A percentile compares a stretch with the other conserved stretches of the same genome.
These are phyloP conservation scores for Myopa testacea DNA, from an alignment of 2,888 invertebrate genomes.

Conservation along the genomic window DNA sequence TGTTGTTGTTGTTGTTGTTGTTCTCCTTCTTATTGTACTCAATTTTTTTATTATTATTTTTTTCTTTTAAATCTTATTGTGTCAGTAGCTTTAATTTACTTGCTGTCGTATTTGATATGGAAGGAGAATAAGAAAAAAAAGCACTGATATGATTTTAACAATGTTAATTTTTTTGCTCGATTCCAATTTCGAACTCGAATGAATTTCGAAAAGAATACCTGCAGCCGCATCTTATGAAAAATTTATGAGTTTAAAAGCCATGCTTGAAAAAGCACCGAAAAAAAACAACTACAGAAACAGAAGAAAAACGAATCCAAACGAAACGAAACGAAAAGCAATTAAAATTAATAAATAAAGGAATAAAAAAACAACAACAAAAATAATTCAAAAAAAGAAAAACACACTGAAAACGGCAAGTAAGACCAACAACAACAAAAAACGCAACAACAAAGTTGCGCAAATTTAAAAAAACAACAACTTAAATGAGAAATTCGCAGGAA, in stretches of 20 bases:
- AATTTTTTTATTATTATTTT: neutral
- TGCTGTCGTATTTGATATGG: constrained; percentile 23
- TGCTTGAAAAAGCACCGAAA: constrained; percentile 33
- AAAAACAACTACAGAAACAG: neutral
- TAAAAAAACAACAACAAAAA: too few relatives aligned
- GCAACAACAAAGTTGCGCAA: neutral
- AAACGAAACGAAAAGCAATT: constrained; percentile 2
- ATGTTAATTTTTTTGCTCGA: constrained; percentile 8
- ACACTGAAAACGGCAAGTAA: neutral
- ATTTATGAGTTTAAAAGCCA: constrained; percentile 52
- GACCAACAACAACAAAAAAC: neutral
- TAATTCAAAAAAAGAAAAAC: neutral
- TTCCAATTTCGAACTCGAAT: constrained; percentile 19
- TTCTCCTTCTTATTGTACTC: neutral
- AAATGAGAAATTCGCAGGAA: too few relatives aligned
- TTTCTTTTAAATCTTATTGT: neutral
- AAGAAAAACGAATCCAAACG: constrained; percentile 9
- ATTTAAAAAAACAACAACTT: too few relatives aligned
- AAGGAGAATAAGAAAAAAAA: neutral
- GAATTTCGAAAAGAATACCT: constrained; percentile 40
- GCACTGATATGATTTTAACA: constrained; percentile 21
- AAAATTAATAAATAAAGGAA: constrained; percentile 10
- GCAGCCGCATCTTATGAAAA: constrained; percentile 50
- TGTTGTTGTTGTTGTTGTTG: neutral
- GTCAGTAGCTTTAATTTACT: constrained; percentile 28